phyloP scores from a whole-genome alignment of 2,113 vertebrate species.

The Neofelis nebulosa region DNA sequence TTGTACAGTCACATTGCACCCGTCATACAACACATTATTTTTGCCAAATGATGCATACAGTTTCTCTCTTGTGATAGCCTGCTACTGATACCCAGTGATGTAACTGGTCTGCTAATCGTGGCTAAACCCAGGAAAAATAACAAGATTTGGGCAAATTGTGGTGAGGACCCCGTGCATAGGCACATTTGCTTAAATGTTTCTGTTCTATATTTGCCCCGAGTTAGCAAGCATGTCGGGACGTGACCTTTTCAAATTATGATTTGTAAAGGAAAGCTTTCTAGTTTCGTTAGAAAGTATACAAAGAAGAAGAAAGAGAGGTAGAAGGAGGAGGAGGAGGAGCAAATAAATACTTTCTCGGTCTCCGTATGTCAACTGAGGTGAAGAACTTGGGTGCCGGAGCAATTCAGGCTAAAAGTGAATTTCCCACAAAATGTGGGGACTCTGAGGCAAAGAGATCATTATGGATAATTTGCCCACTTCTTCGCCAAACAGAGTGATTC shows the following conservation, averaged over 20 bases:
- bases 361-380: too few relatives aligned
- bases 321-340: not conserved
- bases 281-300: not conserved
- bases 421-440: not conserved
- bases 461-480: not conserved
- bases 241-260: not conserved
- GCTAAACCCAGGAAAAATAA: not conserved
- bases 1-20: rapidly evolving
- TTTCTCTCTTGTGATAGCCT: not conserved
- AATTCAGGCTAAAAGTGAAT: too few relatives aligned
- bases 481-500: not conserved
- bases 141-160: too few relatives aligned
- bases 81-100: rapidly evolving
- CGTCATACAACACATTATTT: rapidly evolving
- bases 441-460: not conserved
- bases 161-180: rapidly evolving
- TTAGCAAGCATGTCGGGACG: not conserved
- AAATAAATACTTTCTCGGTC: not conserved
- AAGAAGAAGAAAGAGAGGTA: rapidly evolving
- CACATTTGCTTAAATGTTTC: too few relatives aligned
- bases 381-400: too few relatives aligned
- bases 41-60: not conserved
- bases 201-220: rapidly evolving
- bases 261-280: not conserved
- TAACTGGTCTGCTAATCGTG: too few relatives aligned